phyloP scores from a whole-genome alignment of 2,113 vertebrate genomes.

The Pantherophis guttatus region DNA sequence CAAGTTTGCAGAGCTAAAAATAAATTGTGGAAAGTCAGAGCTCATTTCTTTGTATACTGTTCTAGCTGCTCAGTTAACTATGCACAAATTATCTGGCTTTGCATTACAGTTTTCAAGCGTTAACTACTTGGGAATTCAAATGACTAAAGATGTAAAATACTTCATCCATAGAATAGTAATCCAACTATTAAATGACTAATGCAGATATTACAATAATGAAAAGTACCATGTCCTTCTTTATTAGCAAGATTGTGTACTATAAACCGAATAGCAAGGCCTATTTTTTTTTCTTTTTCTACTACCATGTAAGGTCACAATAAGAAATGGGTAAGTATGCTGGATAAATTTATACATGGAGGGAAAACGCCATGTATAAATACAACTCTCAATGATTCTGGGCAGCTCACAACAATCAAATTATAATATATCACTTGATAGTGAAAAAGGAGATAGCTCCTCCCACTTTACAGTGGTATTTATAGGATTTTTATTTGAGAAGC shows the following conservation, averaged over 20 bases:
- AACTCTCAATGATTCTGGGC: neutral
- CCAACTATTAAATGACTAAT: neutral
- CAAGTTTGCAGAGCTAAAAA: neutral
- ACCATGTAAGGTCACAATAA: neutral
- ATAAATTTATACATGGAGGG: neutral
- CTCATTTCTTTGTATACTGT: neutral
- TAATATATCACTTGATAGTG: neutral
- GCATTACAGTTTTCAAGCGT: neutral
- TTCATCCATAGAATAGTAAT: neutral
- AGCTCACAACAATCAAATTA: neutral
- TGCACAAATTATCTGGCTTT: neutral
- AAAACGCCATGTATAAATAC: neutral
- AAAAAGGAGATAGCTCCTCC: neutral
- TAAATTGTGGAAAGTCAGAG: neutral
- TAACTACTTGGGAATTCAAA: neutral
- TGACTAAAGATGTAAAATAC: neutral
- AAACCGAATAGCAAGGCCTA: neutral
- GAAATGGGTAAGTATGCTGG: neutral
- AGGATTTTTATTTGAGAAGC: neutral
- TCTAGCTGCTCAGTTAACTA: neutral
- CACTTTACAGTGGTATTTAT: neutral
- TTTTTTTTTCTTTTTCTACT: neutral
- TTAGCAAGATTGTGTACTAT: neutral
- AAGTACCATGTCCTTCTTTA: neutral
- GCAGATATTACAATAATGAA: neutral